phyloP scores from a whole-genome alignment of 1,140 invertebrate species.

The Battus philenor region DNA sequence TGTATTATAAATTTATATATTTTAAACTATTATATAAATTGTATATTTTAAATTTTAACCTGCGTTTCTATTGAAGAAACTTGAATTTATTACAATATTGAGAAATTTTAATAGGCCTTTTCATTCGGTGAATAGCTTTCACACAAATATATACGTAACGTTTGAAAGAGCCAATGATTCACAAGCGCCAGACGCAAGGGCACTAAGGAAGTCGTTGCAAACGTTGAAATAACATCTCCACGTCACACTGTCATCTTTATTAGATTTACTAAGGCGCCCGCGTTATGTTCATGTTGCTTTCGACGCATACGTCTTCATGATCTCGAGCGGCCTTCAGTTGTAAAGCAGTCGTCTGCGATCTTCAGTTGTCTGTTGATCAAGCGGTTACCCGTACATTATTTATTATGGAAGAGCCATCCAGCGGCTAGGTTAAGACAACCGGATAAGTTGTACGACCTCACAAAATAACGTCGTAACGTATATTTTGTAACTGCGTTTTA shows the following conservation, averaged over 20 bases:
- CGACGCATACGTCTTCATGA: neutral
- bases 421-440: no score
- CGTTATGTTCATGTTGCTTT: slow-evolving; percentile 4
- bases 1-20: no score
- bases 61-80: no score
- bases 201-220: slow-evolving; percentile 10
- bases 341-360: neutral
- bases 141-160: neutral
- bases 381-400: neutral
- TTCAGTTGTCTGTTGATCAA: neutral
- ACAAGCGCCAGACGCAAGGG: neutral
- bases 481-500: no score
- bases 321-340: neutral
- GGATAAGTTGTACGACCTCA: no score
- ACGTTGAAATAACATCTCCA: slow-evolving; percentile 1
- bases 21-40: no score
- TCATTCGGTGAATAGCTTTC: neutral
- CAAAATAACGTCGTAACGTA: no score
- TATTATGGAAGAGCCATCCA: no score
- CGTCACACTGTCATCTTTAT: slow-evolving; percentile 11
- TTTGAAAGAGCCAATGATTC: neutral
- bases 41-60: no score
- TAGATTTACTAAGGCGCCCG: slow-evolving; percentile 10
- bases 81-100: neutral
- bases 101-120: neutral